Evolutionary conservation across 2,797 vertebrate genomes (phyloP).

Genomic region (Ctenochaetus hawaiiensis): DNA sequence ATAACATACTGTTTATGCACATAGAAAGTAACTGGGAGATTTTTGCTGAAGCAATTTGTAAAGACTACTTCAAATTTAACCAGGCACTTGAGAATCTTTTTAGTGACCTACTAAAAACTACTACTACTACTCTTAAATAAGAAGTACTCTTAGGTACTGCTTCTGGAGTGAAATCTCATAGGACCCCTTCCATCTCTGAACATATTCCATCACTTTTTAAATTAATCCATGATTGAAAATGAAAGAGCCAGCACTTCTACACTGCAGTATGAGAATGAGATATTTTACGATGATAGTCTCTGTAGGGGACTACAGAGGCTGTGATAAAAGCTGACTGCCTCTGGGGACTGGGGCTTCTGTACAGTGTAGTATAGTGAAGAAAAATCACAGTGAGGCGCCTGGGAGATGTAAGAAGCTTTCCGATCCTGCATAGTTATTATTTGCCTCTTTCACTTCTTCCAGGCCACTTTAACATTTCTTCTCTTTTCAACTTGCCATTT

Average conservation of each 20-base stretch:
- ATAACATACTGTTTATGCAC: neutral
- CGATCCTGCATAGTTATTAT: conserved; percentile 47
- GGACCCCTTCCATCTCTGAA: conserved; percentile 17
- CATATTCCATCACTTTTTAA: conserved; percentile 24
- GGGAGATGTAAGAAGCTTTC: conserved; percentile 69
- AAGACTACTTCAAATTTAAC: neutral
- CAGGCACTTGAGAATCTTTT: conserved; percentile 1
- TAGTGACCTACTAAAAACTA: conserved; percentile 23
- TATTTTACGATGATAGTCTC: conserved; percentile 37
- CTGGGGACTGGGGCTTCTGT: conserved; percentile 27
- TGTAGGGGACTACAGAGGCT: conserved; percentile 47
- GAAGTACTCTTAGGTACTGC: neutral
- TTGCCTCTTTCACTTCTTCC: conserved; percentile 29
- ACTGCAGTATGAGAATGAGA: conserved; percentile 26
- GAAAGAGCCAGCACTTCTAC: conserved; percentile 12
- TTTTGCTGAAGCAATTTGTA: neutral
- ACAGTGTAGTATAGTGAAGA: conserved; percentile 33
- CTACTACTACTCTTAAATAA: neutral
- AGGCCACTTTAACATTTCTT: conserved; percentile 22
- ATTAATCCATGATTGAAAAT: conserved; percentile 28
- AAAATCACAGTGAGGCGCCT: conserved; percentile 39
- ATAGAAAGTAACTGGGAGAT: neutral
- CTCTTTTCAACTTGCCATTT: conserved; percentile 14
- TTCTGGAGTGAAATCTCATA: conserved; percentile 7
- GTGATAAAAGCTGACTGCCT: conserved; percentile 31